A percentile compares a stretch with the other conserved stretches of the same genome.
phyloP scores from a whole-genome alignment of 2,797 vertebrate species.

The Pseudocheirus occidentalis region DNA sequence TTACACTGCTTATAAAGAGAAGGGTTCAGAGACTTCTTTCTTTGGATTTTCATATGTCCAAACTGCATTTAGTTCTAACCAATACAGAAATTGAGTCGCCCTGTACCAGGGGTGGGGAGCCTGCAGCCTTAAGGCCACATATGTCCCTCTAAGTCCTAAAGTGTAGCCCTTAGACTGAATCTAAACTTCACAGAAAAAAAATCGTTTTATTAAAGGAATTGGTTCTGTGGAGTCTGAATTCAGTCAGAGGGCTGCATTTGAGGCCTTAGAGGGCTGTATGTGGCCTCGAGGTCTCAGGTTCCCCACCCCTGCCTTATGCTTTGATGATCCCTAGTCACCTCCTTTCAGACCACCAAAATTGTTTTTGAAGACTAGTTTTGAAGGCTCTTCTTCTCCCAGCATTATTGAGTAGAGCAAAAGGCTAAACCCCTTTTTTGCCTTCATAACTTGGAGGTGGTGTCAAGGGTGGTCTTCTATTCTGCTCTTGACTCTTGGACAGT shows the following conservation, averaged over 20 bases:
- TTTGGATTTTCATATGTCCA: not conserved
- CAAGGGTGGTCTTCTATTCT: slow-evolving; percentile 15
- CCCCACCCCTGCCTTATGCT: not conserved
- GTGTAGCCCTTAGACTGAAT: too few species aligned
- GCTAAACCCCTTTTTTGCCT: not conserved
- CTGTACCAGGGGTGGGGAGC: not conserved
- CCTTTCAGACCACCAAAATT: not conserved
- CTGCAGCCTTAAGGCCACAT: too few species aligned
- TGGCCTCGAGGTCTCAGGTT: too few species aligned
- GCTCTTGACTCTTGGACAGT: not conserved
- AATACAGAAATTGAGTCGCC: not conserved
- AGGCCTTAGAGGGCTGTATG: too few species aligned
- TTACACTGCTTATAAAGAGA: not conserved
- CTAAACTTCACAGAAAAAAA: too few species aligned
- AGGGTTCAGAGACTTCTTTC: not conserved
- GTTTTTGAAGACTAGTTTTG: slow-evolving; percentile 21
- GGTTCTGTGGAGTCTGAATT: too few species aligned
- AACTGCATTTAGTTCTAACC: not conserved
- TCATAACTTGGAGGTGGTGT: not conserved
- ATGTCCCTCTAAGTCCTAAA: too few species aligned
- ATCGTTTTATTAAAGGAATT: too few species aligned
- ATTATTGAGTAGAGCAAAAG: not conserved
- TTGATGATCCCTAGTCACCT: not conserved
- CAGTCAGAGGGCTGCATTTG: too few species aligned
- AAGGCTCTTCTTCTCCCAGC: not conserved